Conservation (phyloP, 2,113 vertebrate species). For the Tachuris rubrigastra region DNA sequence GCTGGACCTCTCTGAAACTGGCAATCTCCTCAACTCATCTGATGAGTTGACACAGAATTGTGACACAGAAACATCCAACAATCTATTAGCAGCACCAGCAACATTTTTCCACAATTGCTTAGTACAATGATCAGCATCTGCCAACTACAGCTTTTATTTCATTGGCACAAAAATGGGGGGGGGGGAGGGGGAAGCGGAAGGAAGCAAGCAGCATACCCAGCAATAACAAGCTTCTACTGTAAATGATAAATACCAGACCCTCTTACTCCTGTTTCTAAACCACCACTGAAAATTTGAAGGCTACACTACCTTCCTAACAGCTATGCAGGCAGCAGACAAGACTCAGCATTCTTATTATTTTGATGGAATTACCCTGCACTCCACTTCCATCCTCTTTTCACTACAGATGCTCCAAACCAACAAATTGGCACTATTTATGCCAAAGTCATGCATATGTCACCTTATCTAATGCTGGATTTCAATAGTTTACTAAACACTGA, state of each 20-base stretch:
- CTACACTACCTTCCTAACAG: neutral
- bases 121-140: neutral
- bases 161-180: neutral
- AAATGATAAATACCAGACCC: neutral
- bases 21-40: neutral
- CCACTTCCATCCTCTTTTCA: neutral
- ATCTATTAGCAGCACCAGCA: neutral
- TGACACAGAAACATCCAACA: neutral
- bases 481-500: neutral
- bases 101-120: neutral
- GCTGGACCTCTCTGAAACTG: neutral
- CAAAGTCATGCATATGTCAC: neutral
- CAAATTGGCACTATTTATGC: neutral
- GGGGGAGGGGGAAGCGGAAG: too few species aligned
- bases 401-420: neutral
- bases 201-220: neutral
- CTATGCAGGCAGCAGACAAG: neutral
- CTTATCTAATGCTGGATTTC: too few species aligned
- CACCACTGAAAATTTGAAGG: neutral
- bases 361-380: neutral
- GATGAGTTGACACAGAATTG: too few species aligned
- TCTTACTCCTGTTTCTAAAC: neutral
- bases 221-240: neutral
- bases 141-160: neutral
- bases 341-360: neutral